Evolutionary conservation across 2,113 vertebrate genomes (phyloP).

Genomic region (Oxyura jamaicensis): DNA sequence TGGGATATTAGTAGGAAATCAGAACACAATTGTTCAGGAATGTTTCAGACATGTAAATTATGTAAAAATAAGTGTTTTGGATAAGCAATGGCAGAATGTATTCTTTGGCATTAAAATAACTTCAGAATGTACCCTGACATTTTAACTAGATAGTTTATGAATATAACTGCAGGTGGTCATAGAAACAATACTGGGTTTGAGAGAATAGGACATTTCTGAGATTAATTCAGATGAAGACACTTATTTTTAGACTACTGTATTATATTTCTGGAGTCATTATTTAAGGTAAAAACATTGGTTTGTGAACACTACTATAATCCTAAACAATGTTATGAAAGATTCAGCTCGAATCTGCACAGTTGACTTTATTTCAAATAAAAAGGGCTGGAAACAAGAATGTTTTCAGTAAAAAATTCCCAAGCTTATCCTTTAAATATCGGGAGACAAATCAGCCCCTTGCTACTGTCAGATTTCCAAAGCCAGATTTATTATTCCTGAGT

Average conservation of each 20-base stretch:
- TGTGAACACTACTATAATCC: background rate
- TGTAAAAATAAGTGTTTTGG: constrained; percentile 5
- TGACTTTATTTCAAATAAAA: background rate
- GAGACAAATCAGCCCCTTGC: background rate
- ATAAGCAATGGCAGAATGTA: constrained; percentile 5
- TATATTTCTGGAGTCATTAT: background rate
- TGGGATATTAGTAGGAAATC: background rate
- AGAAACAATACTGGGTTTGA: constrained; percentile 29
- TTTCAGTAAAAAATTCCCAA: background rate
- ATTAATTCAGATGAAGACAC: background rate
- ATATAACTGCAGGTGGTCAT: constrained; percentile 6
- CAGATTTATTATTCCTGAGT: background rate
- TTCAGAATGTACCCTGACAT: constrained; percentile 12
- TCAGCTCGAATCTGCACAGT: background rate
- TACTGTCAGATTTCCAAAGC: background rate
- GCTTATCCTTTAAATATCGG: background rate
- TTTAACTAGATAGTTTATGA: background rate
- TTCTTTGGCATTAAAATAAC: constrained; percentile 16
- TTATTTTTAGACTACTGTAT: constrained; percentile 19
- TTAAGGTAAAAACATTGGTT: background rate
- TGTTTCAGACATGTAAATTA: background rate
- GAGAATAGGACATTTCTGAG: background rate
- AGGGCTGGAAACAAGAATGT: background rate
- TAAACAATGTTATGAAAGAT: background rate
- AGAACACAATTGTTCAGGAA: background rate